phyloP scores from a whole-genome alignment of 2,888 invertebrate genomes.

The Macaria notata region DNA sequence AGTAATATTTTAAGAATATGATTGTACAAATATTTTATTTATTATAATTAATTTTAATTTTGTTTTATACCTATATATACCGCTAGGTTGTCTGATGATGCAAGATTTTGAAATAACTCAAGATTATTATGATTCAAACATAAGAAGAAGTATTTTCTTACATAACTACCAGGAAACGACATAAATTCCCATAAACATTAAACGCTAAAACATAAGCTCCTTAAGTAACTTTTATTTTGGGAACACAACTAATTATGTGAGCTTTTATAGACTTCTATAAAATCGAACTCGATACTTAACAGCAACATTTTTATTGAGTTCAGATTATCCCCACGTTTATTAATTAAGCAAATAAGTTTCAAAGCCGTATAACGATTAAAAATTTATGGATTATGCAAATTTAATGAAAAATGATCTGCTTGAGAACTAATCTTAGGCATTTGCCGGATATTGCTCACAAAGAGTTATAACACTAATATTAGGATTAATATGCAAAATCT shows the following conservation, averaged over 20 bases:
- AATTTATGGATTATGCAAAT: slow-evolving; percentile 32
- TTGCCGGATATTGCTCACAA: not conserved
- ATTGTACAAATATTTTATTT: too few relatives aligned
- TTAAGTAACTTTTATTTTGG: slow-evolving; percentile 8
- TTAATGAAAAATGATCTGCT: slow-evolving; percentile 17
- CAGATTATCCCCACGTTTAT: slow-evolving; percentile 18
- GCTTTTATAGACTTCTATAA: slow-evolving; percentile 20
- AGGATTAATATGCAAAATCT: too few relatives aligned
- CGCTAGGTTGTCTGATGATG: too few relatives aligned
- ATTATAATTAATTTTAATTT: too few relatives aligned
- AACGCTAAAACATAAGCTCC: slow-evolving; percentile 3
- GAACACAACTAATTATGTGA: slow-evolving; percentile 10
- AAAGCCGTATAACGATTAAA: slow-evolving; percentile 25
- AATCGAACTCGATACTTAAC: slow-evolving; percentile 16
- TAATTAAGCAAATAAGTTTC: slow-evolving; percentile 23
- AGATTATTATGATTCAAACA: too few relatives aligned
- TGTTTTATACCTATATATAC: too few relatives aligned
- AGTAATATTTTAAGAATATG: too few relatives aligned
- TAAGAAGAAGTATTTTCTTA: not conserved
- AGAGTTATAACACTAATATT: too few relatives aligned
- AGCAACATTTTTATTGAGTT: slow-evolving; percentile 26
- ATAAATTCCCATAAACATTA: slow-evolving; percentile 8
- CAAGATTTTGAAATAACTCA: too few relatives aligned
- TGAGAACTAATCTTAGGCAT: not conserved
- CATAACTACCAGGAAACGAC: not conserved